Conservation (phyloP, 2,113 vertebrate species). For the Ceyx melanurus region DNA sequence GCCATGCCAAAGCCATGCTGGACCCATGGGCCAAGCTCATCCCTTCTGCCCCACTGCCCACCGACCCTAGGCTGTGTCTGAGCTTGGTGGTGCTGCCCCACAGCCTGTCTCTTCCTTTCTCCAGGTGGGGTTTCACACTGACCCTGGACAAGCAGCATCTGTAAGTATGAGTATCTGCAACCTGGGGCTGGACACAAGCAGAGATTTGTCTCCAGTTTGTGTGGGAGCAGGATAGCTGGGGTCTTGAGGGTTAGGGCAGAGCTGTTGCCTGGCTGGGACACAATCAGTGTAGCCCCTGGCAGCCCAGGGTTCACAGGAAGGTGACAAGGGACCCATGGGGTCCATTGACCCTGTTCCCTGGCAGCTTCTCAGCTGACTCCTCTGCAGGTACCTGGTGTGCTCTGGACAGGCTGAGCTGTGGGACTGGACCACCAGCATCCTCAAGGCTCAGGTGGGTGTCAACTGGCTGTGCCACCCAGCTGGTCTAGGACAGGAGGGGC, state of each 20-base stretch:
- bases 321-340: neutral
- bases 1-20: neutral
- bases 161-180: slow-evolving; percentile 76
- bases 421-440: slow-evolving; percentile 94
- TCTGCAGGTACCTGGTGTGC: slow-evolving; percentile 86
- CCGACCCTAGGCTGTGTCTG: neutral
- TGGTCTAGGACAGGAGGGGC: neutral
- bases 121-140: slow-evolving; percentile 93
- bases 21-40: accelerated
- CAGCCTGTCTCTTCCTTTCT: neutral
- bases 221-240: neutral
- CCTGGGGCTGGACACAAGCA: neutral
- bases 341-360: neutral
- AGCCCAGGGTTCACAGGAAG: neutral
- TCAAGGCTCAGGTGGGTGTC: slow-evolving; percentile 88
- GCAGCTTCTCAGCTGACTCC: neutral
- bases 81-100: neutral
- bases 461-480: accelerated
- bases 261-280: neutral
- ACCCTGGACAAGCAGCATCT: slow-evolving; percentile 91
- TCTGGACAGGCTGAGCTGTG: slow-evolving; percentile 86
- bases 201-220: neutral
- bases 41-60: accelerated
- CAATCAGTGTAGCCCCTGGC: neutral
- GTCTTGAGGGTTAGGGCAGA: neutral